A percentile compares a stretch with the other conserved stretches of the same genome.
Conservation (phyloP, 1,140 invertebrate genomes). For the Neotoxoptera formosana region DNA sequence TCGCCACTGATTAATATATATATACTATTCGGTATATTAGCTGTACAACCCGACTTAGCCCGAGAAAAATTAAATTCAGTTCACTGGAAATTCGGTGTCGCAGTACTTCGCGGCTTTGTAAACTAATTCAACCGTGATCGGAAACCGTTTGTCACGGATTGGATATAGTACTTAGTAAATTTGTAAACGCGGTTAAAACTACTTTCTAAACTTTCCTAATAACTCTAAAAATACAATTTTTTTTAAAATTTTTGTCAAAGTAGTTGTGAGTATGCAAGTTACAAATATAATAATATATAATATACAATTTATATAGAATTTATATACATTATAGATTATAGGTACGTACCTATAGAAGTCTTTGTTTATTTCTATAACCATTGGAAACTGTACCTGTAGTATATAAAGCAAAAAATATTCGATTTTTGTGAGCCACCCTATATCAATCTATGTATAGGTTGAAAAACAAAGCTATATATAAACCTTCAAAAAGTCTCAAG, state of each 20-base stretch:
- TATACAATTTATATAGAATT: neutral
- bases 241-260: neutral
- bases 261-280: neutral
- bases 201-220: too few species aligned
- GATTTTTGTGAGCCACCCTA: neutral
- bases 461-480: neutral
- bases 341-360: neutral
- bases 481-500: neutral
- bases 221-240: too few species aligned
- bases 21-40: too few species aligned
- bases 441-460: neutral
- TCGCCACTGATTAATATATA: too few species aligned
- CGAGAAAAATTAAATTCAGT: too few species aligned
- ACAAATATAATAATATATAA: neutral
- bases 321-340: neutral
- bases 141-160: too few species aligned
- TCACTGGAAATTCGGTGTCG: too few species aligned
- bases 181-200: too few species aligned
- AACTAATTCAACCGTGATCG: too few species aligned
- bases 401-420: neutral
- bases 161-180: too few species aligned
- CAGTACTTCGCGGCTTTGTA: too few species aligned
- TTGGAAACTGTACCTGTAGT: neutral
- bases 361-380: neutral
- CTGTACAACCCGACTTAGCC: too few species aligned